These are phyloP conservation scores for Idaea straminata DNA, from an alignment of 2,888 invertebrate genomes.

Conservation along the genomic window DNA sequence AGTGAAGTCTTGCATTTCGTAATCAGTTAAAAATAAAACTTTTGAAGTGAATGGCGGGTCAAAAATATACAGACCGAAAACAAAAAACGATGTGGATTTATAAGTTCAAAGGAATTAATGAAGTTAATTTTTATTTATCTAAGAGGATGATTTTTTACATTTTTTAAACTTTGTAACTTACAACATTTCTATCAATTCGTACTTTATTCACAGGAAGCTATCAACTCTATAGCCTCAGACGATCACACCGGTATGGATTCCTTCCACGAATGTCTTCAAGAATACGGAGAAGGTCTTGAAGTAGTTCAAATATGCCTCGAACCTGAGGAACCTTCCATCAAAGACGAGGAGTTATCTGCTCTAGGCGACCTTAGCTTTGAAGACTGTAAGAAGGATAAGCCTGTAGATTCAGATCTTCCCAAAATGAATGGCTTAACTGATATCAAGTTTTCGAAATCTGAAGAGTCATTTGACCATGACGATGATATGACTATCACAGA, in stretches of 20 bases:
- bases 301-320: constrained; percentile 82
- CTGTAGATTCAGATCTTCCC: constrained; percentile 30
- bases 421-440: constrained; percentile 57
- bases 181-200: constrained; percentile 6
- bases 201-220: constrained; percentile 60
- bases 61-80: too few relatives aligned
- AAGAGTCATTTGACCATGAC: constrained; percentile 67
- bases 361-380: constrained; percentile 70
- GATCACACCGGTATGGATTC: constrained; percentile 83
- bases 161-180: constrained; percentile 25
- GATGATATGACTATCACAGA: constrained; percentile 77
- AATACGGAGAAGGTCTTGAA: constrained; percentile 82
- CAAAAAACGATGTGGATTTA: too few relatives aligned
- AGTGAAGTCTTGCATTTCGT: too few relatives aligned
- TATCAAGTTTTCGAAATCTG: constrained; percentile 65
- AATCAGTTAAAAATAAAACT: too few relatives aligned
- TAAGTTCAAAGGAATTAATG: too few relatives aligned
- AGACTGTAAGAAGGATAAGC: constrained; percentile 50
- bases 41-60: too few relatives aligned
- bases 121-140: too few relatives aligned
- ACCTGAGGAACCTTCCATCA: constrained; percentile 79
- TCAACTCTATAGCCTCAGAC: constrained; percentile 80
- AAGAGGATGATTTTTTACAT: too few relatives aligned
- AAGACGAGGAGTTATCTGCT: constrained; percentile 73
- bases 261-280: constrained; percentile 83